phyloP scores from a whole-genome alignment of 1,140 invertebrate species.

The Drosophila novamexicana region DNA sequence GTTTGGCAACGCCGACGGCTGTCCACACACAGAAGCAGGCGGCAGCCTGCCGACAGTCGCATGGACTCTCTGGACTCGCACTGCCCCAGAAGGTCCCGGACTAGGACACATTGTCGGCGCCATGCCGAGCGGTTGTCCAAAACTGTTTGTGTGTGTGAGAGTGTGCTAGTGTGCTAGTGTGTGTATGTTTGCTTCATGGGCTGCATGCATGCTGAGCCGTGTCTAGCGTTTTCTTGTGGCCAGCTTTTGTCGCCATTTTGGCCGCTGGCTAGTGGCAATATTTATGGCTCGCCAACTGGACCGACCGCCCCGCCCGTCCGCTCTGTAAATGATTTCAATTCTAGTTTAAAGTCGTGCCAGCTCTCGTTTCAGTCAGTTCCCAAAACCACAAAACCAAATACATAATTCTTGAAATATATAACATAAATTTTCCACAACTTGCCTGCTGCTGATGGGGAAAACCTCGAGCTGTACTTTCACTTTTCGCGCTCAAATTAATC shows the following conservation, averaged over 20 bases:
- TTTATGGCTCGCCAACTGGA: slow-evolving; percentile 66
- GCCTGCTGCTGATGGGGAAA: slow-evolving; percentile 28
- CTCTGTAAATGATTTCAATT: slow-evolving; percentile 53
- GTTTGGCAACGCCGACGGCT: slow-evolving; percentile 36
- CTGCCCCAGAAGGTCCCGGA: slow-evolving; percentile 18
- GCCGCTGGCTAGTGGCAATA: slow-evolving; percentile 48
- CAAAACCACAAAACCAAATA: slow-evolving; percentile 53
- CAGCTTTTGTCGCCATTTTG: slow-evolving; percentile 53
- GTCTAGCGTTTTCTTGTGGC: slow-evolving; percentile 50
- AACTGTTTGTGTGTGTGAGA: slow-evolving; percentile 40
- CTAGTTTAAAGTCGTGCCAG: slow-evolving; percentile 26
- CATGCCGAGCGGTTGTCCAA: slow-evolving; percentile 54
- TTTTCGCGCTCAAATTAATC: slow-evolving; percentile 72
- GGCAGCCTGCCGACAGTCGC: slow-evolving; percentile 39
- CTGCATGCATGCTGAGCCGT: slow-evolving; percentile 56
- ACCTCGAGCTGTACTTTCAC: slow-evolving; percentile 60
- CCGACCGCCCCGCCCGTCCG: neutral
- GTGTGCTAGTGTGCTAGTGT: slow-evolving; percentile 6
- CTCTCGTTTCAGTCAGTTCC: slow-evolving; percentile 49
- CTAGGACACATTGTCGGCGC: slow-evolving; percentile 34
- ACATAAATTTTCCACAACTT: slow-evolving; percentile 61
- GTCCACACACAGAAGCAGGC: slow-evolving; percentile 30
- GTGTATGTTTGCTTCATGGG: slow-evolving; percentile 39
- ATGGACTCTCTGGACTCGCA: slow-evolving; percentile 27
- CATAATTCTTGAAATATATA: slow-evolving; percentile 65